These are phyloP conservation scores for Chionodraco myersi DNA, from an alignment of 2,113 vertebrate genomes.

Conservation along the genomic window DNA sequence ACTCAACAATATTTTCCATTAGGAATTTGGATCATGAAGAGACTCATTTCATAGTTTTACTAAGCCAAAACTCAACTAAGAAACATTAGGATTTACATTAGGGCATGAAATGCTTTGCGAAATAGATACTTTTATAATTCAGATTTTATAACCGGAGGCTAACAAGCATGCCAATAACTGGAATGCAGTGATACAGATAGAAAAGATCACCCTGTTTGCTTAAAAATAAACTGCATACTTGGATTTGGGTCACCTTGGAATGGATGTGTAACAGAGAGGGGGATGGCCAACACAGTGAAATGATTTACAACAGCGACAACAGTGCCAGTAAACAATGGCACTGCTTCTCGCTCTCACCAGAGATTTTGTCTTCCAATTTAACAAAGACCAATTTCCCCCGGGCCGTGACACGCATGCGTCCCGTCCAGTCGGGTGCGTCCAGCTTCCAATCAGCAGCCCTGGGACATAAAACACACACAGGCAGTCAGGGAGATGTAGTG, in stretches of 20 bases:
- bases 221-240: conserved; percentile 31
- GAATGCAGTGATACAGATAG: neutral
- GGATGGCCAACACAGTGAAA: conserved; percentile 45
- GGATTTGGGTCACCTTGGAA: conserved; percentile 66
- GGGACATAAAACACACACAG: conserved; percentile 27
- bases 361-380: conserved; percentile 96
- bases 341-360: conserved; percentile 81
- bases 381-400: conserved; percentile 94
- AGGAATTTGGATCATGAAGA: conserved; percentile 2
- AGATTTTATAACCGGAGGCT: neutral
- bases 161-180: neutral
- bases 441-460: conserved; percentile 99
- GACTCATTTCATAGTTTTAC: neutral
- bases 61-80: neutral
- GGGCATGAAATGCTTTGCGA: neutral
- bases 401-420: conserved; percentile 93
- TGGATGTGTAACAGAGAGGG: conserved; percentile 63
- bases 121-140: neutral
- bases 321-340: conserved; percentile 51
- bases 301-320: conserved; percentile 57
- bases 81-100: neutral
- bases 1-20: neutral
- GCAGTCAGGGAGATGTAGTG: neutral
- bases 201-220: conserved; percentile 20
- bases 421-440: conserved; percentile 96